Percentiles rank a stretch among this genome's conserved stretches.
Evolutionary conservation across 2,888 invertebrate species (phyloP).

Genomic region (Sarcophaga carnaria): DNA sequence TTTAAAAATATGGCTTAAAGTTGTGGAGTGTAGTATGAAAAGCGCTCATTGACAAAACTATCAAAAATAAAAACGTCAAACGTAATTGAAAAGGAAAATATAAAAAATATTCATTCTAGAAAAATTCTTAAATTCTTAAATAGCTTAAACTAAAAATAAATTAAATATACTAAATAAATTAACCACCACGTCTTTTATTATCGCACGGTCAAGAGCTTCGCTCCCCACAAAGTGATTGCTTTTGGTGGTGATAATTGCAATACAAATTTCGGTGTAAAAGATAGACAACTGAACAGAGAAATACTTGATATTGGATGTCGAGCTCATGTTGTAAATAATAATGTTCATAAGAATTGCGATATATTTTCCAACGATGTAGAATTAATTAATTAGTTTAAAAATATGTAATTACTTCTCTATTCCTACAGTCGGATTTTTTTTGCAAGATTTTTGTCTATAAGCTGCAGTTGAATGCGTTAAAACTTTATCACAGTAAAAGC

Average conservation of each 20-base stretch:
- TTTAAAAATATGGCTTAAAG: neutral
- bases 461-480: neutral
- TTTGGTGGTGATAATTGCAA: slow-evolving; percentile 36
- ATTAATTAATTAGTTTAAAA: neutral
- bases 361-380: neutral
- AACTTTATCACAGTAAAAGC: slow-evolving; percentile 20
- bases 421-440: slow-evolving; percentile 1
- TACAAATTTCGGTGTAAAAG: slow-evolving; percentile 31
- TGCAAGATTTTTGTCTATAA: too few relatives aligned
- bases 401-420: neutral
- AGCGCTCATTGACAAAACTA: too few relatives aligned
- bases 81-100: too few relatives aligned
- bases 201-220: too few relatives aligned
- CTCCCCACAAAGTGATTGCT: neutral
- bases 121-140: too few relatives aligned
- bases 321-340: slow-evolving; percentile 1
- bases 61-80: too few relatives aligned
- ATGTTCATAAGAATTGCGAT: neutral
- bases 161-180: too few relatives aligned
- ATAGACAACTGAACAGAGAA: neutral
- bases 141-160: too few relatives aligned
- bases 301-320: too few relatives aligned
- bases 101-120: too few relatives aligned
- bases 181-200: too few relatives aligned
- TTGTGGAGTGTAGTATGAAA: too few relatives aligned